Conservation (phyloP, 2,888 invertebrate species). For the Diarsia brunnea region DNA sequence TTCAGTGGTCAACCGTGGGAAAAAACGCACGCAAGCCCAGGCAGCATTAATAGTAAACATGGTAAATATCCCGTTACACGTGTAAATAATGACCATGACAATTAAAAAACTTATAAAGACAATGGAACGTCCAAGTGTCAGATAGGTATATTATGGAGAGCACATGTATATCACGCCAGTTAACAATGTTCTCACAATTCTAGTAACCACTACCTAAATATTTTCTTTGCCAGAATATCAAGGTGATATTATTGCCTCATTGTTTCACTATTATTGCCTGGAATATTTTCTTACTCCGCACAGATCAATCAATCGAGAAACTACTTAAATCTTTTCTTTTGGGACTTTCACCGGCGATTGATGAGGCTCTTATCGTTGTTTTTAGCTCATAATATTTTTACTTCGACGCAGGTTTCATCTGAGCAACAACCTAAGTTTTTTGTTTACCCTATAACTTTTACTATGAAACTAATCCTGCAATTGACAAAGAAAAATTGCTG, state of each 20-base stretch:
- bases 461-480: background rate
- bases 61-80: too few relatives aligned
- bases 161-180: background rate
- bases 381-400: slow-evolving; percentile 7
- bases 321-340: slow-evolving; percentile 35
- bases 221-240: background rate
- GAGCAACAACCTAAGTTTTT: background rate
- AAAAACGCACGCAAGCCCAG: too few relatives aligned
- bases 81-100: too few relatives aligned
- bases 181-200: background rate
- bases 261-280: slow-evolving; percentile 21
- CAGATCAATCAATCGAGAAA: slow-evolving; percentile 48
- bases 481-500: background rate
- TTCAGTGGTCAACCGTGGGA: too few relatives aligned
- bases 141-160: background rate
- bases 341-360: slow-evolving; percentile 38
- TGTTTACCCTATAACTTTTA: background rate
- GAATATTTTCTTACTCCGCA: slow-evolving; percentile 18
- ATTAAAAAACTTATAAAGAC: too few relatives aligned
- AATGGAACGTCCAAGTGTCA: background rate
- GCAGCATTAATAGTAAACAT: too few relatives aligned
- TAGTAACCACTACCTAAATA: background rate
- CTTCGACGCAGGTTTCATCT: background rate
- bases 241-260: slow-evolving; percentile 1
- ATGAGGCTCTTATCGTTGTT: slow-evolving; percentile 35